A percentile compares a stretch with the other conserved stretches of the same genome.
phyloP scores from a whole-genome alignment of 2,888 invertebrate species.

The Tryphoninae sp. region DNA sequence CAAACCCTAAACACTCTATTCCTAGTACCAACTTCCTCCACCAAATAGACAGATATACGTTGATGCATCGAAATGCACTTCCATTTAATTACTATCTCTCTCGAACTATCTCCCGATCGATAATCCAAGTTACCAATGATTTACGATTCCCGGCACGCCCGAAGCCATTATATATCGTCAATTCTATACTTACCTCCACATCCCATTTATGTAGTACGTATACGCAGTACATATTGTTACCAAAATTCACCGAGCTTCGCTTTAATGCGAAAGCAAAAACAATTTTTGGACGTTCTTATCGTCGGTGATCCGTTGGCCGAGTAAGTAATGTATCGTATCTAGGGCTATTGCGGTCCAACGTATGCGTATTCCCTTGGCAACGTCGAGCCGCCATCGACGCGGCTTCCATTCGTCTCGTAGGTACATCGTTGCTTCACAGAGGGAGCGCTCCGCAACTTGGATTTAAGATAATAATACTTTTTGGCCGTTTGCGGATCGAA shows the following conservation, averaged over 20 bases:
- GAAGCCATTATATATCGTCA: not conserved
- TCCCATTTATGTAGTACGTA: not conserved
- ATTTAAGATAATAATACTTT: constrained; percentile 28
- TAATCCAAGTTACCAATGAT: constrained; percentile 46
- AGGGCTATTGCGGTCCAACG: constrained; percentile 46
- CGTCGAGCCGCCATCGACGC: not conserved
- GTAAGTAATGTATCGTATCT: constrained; percentile 23
- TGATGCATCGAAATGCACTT: constrained; percentile 52
- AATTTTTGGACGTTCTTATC: not conserved
- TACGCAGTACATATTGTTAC: constrained; percentile 4
- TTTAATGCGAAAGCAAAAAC: not conserved
- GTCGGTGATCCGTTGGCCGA: not conserved
- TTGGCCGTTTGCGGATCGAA: constrained; percentile 38
- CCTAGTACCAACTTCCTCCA: constrained; percentile 50
- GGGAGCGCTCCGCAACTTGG: constrained; percentile 16
- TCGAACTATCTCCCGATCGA: constrained; percentile 54
- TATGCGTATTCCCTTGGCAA: constrained; percentile 57
- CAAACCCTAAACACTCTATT: constrained; percentile 36
- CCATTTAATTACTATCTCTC: constrained; percentile 57
- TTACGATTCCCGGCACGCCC: not conserved
- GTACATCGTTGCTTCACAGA: constrained; percentile 1
- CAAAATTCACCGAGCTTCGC: not conserved
- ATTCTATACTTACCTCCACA: not conserved
- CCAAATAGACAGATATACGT: constrained; percentile 44
- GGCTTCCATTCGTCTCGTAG: constrained; percentile 19